Base-by-base conservation (phyloP, 30 jellyfish, hydroid and myxozoan species). In the Aurelia sp. region DNA sequence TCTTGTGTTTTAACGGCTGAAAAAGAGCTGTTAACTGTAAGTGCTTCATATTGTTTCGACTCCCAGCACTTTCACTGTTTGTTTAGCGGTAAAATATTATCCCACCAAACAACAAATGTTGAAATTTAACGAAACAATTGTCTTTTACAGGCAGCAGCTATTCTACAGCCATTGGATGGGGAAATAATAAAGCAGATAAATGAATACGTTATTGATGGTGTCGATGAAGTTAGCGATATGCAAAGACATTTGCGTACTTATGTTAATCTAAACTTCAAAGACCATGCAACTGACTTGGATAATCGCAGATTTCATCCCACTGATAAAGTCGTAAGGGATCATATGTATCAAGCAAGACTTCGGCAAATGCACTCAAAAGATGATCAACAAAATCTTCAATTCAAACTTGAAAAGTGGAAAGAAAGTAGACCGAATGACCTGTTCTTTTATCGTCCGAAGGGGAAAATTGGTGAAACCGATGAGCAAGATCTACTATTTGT, bases 61-160 rank as follows among this genome's bases (percentile, higher is more conserved):
- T 35, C 47, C 3, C 47, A 35, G 47, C 47, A 35, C 5, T 4
- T 35, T 35, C 47, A 35, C 47, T 35, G 47, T 35, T 35, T 35
- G 47, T 41, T 41, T 41, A 41, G 7, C 52, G 0, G 52, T 5
- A 41, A 41, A 41, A 3, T 41, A 4, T 41, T 5, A 41, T 5
- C 52, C 47, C 5, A 35, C 47, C 5, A 35, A 35, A 35, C 47
- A 35, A 35, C n/a, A n/a, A n/a, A 35, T 5, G 5, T 35, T 35
- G 47, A 35, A 35, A 35, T 35, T 35, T 35, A 35, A 65, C 20
- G 16, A 65, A 63, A 65, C 20, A 30, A 27, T n/a, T 4, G n/a
- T 35, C 44, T 18, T 17, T 80, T 80, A 5, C 57, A 80, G 84
- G 91, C 76, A 3, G 83, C 91, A 47, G 91, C 81, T 11, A 80